Conservation (phyloP, 2,888 invertebrate genomes). For the Zele albiditarsus region DNA sequence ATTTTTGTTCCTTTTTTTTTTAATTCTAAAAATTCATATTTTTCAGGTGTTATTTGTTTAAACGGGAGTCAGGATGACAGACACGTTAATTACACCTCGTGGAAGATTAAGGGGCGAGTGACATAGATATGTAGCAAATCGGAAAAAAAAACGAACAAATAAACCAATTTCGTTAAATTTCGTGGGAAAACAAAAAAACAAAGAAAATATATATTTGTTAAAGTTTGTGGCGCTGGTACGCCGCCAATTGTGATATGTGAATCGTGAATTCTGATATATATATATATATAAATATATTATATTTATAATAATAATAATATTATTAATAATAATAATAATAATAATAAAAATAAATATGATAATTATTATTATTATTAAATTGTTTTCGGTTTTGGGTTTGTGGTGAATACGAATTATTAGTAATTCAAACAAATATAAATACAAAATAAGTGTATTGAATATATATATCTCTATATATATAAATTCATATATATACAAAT, state of each 20-base stretch:
- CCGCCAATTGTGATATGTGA: conserved; percentile 40
- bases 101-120: conserved; percentile 9
- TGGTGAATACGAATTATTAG: neutral
- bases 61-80: conserved; percentile 21
- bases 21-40: neutral
- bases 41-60: conserved; percentile 29
- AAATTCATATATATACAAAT: neutral
- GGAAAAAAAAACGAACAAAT: neutral
- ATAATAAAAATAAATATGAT: neutral
- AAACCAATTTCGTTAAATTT: too few species aligned
- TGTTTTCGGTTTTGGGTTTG: neutral
- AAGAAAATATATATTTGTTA: neutral
- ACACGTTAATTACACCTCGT: conserved; percentile 5
- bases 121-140: neutral
- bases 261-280: neutral
- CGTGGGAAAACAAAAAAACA: neutral
- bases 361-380: conserved; percentile 7
- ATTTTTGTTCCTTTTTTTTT: neutral
- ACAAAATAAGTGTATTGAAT: neutral
- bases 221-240: conserved; percentile 35
- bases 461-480: neutral
- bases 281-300: too few species aligned
- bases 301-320: neutral
- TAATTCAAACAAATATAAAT: neutral
- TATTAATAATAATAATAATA: neutral